Conservation (phyloP, 2,888 invertebrate genomes). For the Sinopyrophorus schimmeli region DNA sequence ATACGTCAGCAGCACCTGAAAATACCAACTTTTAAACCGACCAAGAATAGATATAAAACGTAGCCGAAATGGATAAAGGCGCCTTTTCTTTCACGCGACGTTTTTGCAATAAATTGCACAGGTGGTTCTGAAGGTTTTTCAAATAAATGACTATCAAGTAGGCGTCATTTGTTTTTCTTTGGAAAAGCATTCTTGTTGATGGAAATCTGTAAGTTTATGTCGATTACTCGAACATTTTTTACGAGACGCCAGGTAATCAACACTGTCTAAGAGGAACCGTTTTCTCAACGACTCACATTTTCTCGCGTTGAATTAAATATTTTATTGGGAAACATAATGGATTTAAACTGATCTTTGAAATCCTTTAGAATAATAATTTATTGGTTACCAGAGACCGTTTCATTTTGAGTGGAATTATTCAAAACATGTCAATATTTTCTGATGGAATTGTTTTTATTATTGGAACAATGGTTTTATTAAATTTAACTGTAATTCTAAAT, state of each 20-base stretch:
- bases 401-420: too few relatives aligned
- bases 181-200: constrained; percentile 16
- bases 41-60: constrained; percentile 3
- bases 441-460: too few relatives aligned
- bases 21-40: background rate
- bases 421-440: too few relatives aligned
- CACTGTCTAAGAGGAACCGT: constrained; percentile 5
- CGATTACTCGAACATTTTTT: constrained; percentile 20
- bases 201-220: constrained; percentile 19
- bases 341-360: too few relatives aligned
- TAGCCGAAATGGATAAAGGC: constrained; percentile 4
- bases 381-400: too few relatives aligned
- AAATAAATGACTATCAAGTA: constrained; percentile 41
- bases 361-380: too few relatives aligned
- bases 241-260: constrained; percentile 11
- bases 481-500: too few relatives aligned
- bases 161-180: constrained; percentile 36
- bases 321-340: too few relatives aligned
- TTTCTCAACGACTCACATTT: constrained; percentile 8
- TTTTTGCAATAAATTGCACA: constrained; percentile 39
- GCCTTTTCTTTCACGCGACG: constrained; percentile 23
- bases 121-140: constrained; percentile 38
- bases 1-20: constrained; percentile 1
- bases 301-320: constrained; percentile 6
- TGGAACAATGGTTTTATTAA: too few relatives aligned